Evolutionary conservation across 2,113 vertebrate species (phyloP), one percentile per base, ranked within the genome.

Genomic region (Thunnus maccoyii): DNA sequence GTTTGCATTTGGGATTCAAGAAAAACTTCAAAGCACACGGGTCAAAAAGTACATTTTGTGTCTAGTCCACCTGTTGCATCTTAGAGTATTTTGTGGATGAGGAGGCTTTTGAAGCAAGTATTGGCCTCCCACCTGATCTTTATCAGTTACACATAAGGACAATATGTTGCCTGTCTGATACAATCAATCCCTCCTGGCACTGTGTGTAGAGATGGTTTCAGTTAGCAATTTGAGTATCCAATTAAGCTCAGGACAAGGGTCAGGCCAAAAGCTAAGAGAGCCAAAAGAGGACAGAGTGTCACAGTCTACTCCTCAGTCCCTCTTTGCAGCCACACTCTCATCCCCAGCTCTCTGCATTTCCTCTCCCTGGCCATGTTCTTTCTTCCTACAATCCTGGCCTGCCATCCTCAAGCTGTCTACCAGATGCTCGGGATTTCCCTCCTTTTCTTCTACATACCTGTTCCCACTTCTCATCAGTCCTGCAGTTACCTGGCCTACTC

Each of bases 151-250:
- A 60, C 63, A 66, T 6, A 57, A 71, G 68, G 71, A 93, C 92
- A 94, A 93, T 93, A 80, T 55, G 62, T 11, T 41, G 75, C 47
- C 76, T 94, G 93, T 94, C 32, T 78, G 86, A 91, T 89, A 82
- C 36, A 74, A 91, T 89, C 87, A 27, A 54, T 61, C 79, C 81
- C 70, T 60, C 18, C 64, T 56, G 50, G 25, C 17, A 54, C 65
- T 76, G 60, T 65, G 66, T 83, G 62, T 77, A 27, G 55, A 75
- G 72, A 69, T 70, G 79, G 89, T 85, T 87, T 85, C 84, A 79
- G 72, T 56, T 82, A 50, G 75, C 72, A 84, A 80, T 63, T 30
- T 15, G 47, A 83, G 85, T 72, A 83, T 83, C 76, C 74, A 83
- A 75, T 90, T 82, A 76, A 86, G 70, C 41, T 25, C 48, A 15